phyloP scores from a whole-genome alignment of 2,797 vertebrate genomes.

The Nasua narica region DNA sequence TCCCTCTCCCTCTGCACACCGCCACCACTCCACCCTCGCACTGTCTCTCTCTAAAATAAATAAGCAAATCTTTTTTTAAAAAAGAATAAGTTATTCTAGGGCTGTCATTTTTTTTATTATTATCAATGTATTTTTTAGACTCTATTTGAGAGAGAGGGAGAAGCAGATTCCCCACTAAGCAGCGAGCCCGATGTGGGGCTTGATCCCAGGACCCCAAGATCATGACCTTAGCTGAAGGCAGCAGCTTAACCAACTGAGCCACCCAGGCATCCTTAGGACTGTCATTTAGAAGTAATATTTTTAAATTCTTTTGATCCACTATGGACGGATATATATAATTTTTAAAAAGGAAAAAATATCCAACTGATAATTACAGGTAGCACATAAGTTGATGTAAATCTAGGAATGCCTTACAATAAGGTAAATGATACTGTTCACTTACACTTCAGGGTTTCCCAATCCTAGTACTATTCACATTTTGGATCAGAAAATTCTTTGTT shows the following conservation, averaged over 20 bases:
- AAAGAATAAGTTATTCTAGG: not conserved
- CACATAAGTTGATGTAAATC: not conserved
- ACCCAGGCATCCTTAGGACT: not conserved
- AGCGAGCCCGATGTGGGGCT: not conserved
- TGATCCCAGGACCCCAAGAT: not conserved
- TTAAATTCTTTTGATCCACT: not conserved
- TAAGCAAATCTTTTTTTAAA: not conserved
- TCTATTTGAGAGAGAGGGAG: no score
- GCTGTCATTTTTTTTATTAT: not conserved
- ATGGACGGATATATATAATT: not conserved
- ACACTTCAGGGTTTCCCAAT: not conserved
- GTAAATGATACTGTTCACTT: not conserved
- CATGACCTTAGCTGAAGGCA: no score
- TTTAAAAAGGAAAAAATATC: not conserved
- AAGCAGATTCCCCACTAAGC: not conserved
- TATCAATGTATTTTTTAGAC: no score
- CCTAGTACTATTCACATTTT: not conserved
- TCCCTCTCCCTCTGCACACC: not conserved
- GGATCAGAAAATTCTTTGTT: not conserved
- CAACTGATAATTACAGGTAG: not conserved
- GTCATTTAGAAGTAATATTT: not conserved
- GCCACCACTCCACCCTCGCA: no score
- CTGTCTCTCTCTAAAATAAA: not conserved
- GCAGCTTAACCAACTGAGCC: no score
- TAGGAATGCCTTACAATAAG: not conserved